Base-by-base conservation (phyloP, 2,888 invertebrate species). In the Drosophila longiperda region DNA sequence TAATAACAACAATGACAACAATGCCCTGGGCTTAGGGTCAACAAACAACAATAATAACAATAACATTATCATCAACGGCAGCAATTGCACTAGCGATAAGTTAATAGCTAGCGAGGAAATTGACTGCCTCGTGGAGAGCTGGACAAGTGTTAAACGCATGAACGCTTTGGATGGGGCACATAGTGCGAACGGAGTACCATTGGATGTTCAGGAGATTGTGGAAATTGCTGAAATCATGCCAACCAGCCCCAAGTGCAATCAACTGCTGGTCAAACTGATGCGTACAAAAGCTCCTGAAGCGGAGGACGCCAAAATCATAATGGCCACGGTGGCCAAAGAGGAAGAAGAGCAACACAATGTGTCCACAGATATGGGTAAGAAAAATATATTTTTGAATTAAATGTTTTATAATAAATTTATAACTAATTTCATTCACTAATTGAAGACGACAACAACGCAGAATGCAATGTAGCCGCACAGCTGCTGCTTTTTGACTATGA, bases 181-280 rank as follows among this genome's bases (percentile, higher is more conserved):
- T 32, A 71, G 77, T 63, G 76, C 67, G 0, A 77, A 66, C 32
- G 82, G 80, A 8, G 59, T 54, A 1, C 26, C 72, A 17, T 59
- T 74, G 32, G 76, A 75, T 34, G 50, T 54, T 4, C 76, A 87
- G 29, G 91, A 91, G 61, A 78, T 91, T 20, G 80, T 91, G 0
- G 92, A 92, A 67, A 93, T 93, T 45, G 85, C 95, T 0, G 95
- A 95, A 82, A 94, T 97, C 50, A 89, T 96, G 67, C 96, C 96
- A 0, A 96, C 96, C 0, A 94, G 95, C 74, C 96, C 89, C 1
- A 89, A 96, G 89, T 95, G 95, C 73, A 94, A 94, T 72, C 95
- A 96, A 91, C 89, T 97, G 63, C 92, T 97, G 53, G 95, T 96
- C 0, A 92, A 92, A 72, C 64, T 93, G 23, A 72, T 91, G 49